A percentile compares a stretch with the other conserved stretches of the same genome.
Conservation (phyloP, 2,797 vertebrate genomes). For the Fundulus diaphanus region DNA sequence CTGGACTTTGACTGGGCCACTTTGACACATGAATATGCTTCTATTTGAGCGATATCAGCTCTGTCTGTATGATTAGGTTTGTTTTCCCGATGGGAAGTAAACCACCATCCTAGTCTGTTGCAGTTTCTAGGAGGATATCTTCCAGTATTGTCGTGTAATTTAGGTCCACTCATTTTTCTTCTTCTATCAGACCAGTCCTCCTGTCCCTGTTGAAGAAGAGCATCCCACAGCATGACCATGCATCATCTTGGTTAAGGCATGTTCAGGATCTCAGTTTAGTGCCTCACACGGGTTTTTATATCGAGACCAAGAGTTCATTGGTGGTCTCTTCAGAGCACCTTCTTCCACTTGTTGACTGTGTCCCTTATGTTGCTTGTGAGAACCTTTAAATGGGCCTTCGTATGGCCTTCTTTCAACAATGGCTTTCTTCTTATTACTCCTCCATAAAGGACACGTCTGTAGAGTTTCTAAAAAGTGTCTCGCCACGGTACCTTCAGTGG, state of each 20-base stretch:
- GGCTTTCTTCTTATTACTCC: too few relatives aligned
- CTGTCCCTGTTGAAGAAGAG: background rate
- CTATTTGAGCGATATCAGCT: background rate
- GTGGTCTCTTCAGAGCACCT: too few relatives aligned
- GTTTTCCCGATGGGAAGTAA: background rate
- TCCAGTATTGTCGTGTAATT: background rate
- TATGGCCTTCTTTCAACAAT: too few relatives aligned
- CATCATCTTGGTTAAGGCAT: too few relatives aligned
- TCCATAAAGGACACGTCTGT: too few relatives aligned
- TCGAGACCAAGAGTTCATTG: too few relatives aligned
- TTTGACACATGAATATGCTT: background rate
- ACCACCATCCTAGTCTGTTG: background rate
- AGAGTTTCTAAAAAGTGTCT: too few relatives aligned
- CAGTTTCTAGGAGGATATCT: background rate
- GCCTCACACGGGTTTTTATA: too few relatives aligned
- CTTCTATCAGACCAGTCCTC: background rate
- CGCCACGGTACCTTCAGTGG: background rate
- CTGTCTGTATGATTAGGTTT: background rate
- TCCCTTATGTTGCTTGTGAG: too few relatives aligned
- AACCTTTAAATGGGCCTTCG: too few relatives aligned
- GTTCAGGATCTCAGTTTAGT: too few relatives aligned
- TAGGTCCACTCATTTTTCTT: background rate
- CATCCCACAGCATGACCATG: background rate
- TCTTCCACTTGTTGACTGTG: too few relatives aligned
- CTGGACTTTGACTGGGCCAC: background rate